A percentile compares a stretch with the other conserved stretches of the same genome.
Conservation (phyloP, 2,113 vertebrate genomes). For the Corythornis vintsioides region DNA sequence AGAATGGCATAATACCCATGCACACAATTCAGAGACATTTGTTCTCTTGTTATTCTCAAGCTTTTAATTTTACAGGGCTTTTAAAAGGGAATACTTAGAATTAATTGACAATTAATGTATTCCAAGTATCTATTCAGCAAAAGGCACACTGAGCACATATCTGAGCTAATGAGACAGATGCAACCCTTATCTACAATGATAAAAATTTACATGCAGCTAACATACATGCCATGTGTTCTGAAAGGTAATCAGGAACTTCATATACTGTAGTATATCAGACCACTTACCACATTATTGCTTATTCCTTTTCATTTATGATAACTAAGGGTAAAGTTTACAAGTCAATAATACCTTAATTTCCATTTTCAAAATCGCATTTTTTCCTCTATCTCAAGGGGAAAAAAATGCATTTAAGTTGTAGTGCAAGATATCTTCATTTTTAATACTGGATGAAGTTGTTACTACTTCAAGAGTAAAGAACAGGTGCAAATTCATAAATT, state of each 20-base stretch:
- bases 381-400: not conserved
- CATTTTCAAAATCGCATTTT: not conserved
- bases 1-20: not conserved
- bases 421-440: not conserved
- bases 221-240: not conserved
- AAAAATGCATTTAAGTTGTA: not conserved
- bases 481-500: not conserved
- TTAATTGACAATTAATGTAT: not conserved
- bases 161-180: not conserved
- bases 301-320: not conserved
- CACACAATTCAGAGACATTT: not conserved
- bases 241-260: not conserved
- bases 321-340: not conserved
- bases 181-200: not conserved
- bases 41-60: not conserved
- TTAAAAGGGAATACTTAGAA: conserved; percentile 3
- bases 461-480: not conserved
- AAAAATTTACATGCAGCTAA: conserved; percentile 13
- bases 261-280: not conserved
- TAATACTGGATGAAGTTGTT: not conserved
- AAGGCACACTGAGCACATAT: not conserved
- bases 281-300: not conserved
- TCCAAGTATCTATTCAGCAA: conserved; percentile 6
- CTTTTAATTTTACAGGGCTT: not conserved
- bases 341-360: not conserved